Percentiles rank a stretch among this genome's conserved stretches.
These are phyloP conservation scores for Protobothrops mucrosquamatus DNA, from an alignment of 2,113 vertebrate species.

Conservation along the genomic window DNA sequence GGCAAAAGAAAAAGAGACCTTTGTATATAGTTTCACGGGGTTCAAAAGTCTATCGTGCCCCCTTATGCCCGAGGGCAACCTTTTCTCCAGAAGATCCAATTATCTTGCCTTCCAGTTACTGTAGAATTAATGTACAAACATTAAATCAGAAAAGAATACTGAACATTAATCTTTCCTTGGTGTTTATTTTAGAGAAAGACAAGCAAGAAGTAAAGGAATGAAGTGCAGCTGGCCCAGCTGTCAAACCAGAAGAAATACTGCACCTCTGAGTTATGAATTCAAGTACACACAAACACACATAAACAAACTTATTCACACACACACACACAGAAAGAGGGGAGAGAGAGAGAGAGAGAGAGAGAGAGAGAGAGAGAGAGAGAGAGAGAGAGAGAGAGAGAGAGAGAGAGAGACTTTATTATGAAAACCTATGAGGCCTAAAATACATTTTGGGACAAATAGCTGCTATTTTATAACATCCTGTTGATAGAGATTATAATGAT, in stretches of 20 bases:
- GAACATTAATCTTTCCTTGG: conserved; percentile 54
- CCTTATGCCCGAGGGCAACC: conserved; percentile 40
- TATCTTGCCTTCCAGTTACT: conserved; percentile 59
- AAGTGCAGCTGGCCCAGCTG: conserved; percentile 50
- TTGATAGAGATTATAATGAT: neutral
- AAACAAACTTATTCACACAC: neutral
- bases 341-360: conserved; percentile 1
- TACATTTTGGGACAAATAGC: conserved; percentile 40
- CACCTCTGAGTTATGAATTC: conserved; percentile 46
- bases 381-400: too few species aligned
- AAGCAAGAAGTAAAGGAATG: conserved; percentile 48
- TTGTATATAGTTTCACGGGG: conserved; percentile 55
- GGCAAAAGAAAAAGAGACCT: conserved; percentile 38
- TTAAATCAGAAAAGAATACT: conserved; percentile 49
- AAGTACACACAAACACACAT: conserved; percentile 3
- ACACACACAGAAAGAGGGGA: neutral
- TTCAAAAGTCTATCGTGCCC: conserved; percentile 59
- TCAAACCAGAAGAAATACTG: conserved; percentile 51
- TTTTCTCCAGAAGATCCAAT: conserved; percentile 49
- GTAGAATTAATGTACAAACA: conserved; percentile 63
- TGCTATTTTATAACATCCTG: conserved; percentile 10
- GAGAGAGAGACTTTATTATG: conserved; percentile 15
- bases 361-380: too few species aligned
- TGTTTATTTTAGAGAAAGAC: conserved; percentile 57
- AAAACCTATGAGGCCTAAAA: conserved; percentile 49